Percentiles rank a stretch among this genome's conserved stretches.
Conservation (phyloP, 2,888 invertebrate genomes). For the Agonopterix heracliana region DNA sequence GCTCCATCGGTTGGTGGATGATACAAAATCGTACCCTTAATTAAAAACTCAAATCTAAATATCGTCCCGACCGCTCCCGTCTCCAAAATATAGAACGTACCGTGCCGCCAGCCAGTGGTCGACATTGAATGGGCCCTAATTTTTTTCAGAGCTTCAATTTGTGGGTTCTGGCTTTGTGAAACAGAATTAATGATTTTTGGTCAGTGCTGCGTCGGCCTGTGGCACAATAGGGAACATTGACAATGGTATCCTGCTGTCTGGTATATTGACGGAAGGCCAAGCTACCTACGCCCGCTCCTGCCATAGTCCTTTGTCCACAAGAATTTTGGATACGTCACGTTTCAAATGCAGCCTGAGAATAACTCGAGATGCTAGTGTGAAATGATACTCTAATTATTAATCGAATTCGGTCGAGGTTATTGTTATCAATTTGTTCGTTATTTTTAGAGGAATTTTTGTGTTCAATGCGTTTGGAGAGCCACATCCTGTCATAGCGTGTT, state of each 20-base stretch:
- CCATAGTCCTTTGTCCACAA: constrained; percentile 52
- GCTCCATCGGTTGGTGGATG: not conserved
- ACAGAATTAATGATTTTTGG: constrained; percentile 75
- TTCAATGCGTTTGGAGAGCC: too few relatives aligned
- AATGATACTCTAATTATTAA: constrained; percentile 51
- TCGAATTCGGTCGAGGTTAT: constrained; percentile 10
- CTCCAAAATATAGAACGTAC: constrained; percentile 10
- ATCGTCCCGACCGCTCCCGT: constrained; percentile 33
- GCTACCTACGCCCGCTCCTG: constrained; percentile 58
- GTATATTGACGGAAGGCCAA: constrained; percentile 64
- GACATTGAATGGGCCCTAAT: constrained; percentile 63
- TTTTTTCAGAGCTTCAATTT: constrained; percentile 68
- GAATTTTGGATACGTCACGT: constrained; percentile 65
- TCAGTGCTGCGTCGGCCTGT: constrained; percentile 54
- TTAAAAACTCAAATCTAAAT: constrained; percentile 26
- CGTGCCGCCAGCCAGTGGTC: constrained; percentile 68
- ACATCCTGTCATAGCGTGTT: too few relatives aligned
- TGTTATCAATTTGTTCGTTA: not conserved
- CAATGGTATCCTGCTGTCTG: constrained; percentile 74
- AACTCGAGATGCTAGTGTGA: constrained; percentile 43
- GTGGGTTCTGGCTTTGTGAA: constrained; percentile 75
- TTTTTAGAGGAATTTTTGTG: not conserved
- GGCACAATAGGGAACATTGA: constrained; percentile 59
- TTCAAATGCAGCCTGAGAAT: constrained; percentile 57
- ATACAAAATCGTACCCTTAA: not conserved